Conservation (phyloP, 2,888 invertebrate species). For the Himalopsyche anomala region DNA sequence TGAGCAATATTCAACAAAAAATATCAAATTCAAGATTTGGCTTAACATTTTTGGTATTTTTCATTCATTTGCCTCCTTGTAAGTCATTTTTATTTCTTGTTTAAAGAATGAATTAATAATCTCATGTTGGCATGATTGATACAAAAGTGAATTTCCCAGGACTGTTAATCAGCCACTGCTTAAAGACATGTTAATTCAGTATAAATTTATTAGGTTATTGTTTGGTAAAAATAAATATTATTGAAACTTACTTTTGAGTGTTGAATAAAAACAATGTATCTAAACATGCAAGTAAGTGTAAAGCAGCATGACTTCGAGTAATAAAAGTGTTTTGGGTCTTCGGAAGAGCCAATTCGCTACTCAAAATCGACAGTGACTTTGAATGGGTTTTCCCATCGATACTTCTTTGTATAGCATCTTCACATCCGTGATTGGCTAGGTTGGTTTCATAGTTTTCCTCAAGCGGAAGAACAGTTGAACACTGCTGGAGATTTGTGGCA, state of each 20-base stretch:
- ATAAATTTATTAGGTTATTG: too few relatives aligned
- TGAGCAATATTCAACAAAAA: too few relatives aligned
- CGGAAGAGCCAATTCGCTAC: conserved; percentile 88
- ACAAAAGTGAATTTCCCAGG: too few relatives aligned
- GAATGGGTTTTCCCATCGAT: conserved; percentile 18
- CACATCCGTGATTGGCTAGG: background rate
- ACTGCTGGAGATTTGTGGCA: conserved; percentile 74
- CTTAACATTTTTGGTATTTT: too few relatives aligned
- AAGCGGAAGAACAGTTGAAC: conserved; percentile 68
- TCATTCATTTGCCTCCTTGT: too few relatives aligned
- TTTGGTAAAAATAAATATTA: too few relatives aligned
- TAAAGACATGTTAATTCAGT: too few relatives aligned
- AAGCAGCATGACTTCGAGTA: conserved; percentile 91
- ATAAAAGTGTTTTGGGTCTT: conserved; percentile 82
- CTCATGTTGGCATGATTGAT: too few relatives aligned
- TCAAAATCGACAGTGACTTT: conserved; percentile 49
- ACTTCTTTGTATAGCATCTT: background rate
- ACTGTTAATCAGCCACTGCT: too few relatives aligned
- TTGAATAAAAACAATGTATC: conserved; percentile 92
- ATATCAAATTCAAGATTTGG: too few relatives aligned
- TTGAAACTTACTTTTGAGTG: conserved; percentile 77
- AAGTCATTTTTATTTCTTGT: too few relatives aligned
- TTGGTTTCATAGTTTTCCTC: conserved; percentile 40
- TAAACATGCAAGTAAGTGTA: conserved; percentile 91
- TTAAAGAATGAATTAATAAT: too few relatives aligned